Evolutionary conservation across 2,888 invertebrate species (phyloP), one percentile per base, ranked within the genome.

Genomic region (Anorthoa munda): DNA sequence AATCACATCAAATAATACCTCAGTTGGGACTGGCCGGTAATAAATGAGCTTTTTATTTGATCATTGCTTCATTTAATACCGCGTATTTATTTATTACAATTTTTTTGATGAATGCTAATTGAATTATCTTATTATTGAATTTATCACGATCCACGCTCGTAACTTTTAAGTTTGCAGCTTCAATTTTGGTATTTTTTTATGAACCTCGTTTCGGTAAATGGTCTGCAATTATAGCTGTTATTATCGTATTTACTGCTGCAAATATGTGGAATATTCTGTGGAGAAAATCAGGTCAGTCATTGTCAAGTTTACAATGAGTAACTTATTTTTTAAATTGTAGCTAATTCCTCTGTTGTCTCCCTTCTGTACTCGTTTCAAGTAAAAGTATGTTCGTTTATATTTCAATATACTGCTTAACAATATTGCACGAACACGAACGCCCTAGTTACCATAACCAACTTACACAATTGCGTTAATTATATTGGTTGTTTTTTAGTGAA

Each of bases 1-100:
- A 93, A 93, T 93, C 89, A 92, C 87, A 91, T 90, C 88, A 91
- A 92, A 92, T 91, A 90, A 90, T 90, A 90, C 89, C 87, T 89
- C 87, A 82, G 82, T 87, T 87, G 89, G 88, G 89, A 81, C 81
- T 56, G 72, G 75, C 72, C 45, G 59, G 81, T 87, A 86, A 91
- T 90, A 88, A 91, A 93, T 85, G 90, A 90, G 89, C 87, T 90
- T 92, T 92, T 91, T 90, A 92, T 92, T 92, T 90, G 87, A 87
- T 88, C 86, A 86, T 87, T 82, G 87, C 82, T 85, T 82, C 78
- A 83, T 87, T 88, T 86, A 79, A 86, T 84, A 82, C 79, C 72
- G 67, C 58, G 67, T 73, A 81, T 75, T 78, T 83, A 81, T 83
- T 83, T 85, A 80, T 82, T 75, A 75, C 18, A 55, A 77, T 78